These are phyloP conservation scores for Lophotis ruficrista DNA, from an alignment of 2,113 vertebrate species.

Conservation along the genomic window DNA sequence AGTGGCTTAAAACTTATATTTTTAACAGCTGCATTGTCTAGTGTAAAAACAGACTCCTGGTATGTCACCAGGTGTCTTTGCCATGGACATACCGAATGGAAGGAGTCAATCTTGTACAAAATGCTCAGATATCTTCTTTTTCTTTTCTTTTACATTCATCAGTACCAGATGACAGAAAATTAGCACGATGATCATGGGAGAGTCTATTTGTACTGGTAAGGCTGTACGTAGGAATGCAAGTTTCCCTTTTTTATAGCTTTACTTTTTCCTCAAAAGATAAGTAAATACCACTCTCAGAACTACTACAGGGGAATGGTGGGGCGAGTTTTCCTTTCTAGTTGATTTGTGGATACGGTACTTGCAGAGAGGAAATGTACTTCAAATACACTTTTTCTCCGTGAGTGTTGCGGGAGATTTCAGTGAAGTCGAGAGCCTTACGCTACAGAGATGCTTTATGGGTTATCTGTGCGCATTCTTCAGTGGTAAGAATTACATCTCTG, in stretches of 20 bases:
- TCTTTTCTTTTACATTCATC: not conserved
- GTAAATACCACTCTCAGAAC: not conserved
- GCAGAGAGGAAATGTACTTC: not conserved
- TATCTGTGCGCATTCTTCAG: not conserved
- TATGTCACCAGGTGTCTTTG: not conserved
- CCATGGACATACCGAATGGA: not conserved
- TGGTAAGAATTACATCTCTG: not conserved
- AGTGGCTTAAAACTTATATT: not conserved
- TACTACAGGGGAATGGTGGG: not conserved
- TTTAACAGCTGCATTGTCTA: not conserved
- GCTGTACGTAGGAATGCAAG: not conserved
- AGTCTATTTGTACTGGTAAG: not conserved
- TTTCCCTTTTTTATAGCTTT: not conserved
- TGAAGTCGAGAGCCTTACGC: not conserved
- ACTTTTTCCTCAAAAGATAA: not conserved
- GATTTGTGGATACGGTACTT: not conserved
- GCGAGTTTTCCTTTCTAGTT: not conserved
- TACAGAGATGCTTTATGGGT: not conserved
- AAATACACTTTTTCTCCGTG: not conserved
- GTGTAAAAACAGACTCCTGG: not conserved
- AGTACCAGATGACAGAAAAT: not conserved
- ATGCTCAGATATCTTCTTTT: not conserved
- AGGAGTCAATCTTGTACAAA: not conserved
- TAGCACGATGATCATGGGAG: not conserved
- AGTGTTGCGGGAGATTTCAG: not conserved